phyloP scores from a whole-genome alignment of 2,888 invertebrate species.

The Drosophila macrospina region DNA sequence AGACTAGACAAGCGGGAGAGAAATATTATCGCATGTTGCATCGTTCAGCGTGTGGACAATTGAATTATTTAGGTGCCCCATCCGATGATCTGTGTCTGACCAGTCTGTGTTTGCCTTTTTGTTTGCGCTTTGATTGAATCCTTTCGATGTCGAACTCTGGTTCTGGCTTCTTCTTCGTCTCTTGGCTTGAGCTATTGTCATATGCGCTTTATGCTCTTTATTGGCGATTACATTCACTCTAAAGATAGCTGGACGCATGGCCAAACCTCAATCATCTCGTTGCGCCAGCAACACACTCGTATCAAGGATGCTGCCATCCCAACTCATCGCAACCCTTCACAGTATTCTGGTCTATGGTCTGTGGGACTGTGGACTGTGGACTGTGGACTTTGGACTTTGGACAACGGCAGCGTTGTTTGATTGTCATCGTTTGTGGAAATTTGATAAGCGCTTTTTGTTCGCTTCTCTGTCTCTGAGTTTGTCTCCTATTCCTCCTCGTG shows the following conservation, averaged over 20 bases:
- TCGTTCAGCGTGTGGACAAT: conserved; percentile 73
- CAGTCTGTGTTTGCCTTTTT: conserved; percentile 66
- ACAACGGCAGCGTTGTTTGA: conserved; percentile 57
- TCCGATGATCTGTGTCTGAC: conserved; percentile 51
- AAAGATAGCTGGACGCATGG: conserved; percentile 38
- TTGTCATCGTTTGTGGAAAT: conserved; percentile 81
- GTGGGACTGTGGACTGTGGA: conserved; percentile 33
- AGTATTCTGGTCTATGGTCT: conserved; percentile 19
- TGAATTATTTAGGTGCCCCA: conserved; percentile 79
- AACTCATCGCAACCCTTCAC: neutral
- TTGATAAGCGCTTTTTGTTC: conserved; percentile 78
- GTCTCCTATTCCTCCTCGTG: conserved; percentile 52
- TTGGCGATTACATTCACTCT: conserved; percentile 80
- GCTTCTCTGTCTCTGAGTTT: conserved; percentile 26
- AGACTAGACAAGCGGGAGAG: conserved; percentile 21
- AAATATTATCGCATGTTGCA: conserved; percentile 77
- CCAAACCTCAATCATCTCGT: conserved; percentile 72
- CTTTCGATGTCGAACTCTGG: conserved; percentile 51
- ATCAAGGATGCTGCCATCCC: conserved; percentile 16
- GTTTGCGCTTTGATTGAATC: conserved; percentile 79
- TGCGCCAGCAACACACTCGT: conserved; percentile 31
- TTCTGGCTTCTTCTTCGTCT: conserved; percentile 24
- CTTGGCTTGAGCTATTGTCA: conserved; percentile 53
- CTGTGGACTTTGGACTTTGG: conserved; percentile 32
- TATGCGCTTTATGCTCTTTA: conserved; percentile 81